These are phyloP conservation scores for Nephrotoma appendiculata DNA, from an alignment of 2,888 invertebrate species.

Conservation along the genomic window DNA sequence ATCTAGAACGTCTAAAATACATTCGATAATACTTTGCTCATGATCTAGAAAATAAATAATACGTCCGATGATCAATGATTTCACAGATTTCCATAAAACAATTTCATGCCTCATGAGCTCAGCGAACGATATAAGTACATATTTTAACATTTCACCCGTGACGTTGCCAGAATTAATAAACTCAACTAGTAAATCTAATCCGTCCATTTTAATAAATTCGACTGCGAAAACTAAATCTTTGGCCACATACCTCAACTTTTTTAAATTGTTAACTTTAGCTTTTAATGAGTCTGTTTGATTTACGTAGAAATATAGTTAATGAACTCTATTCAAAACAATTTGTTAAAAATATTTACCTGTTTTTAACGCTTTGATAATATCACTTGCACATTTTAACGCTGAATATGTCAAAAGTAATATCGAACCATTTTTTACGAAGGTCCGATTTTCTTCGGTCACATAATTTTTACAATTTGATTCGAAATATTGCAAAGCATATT, in stretches of 20 bases:
- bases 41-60: slow-evolving; percentile 48
- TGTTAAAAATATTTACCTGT: slow-evolving; percentile 30
- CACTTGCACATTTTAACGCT: slow-evolving; percentile 76
- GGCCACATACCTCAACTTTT: slow-evolving; percentile 60
- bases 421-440: slow-evolving; percentile 90
- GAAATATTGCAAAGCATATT: slow-evolving; percentile 80
- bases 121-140: slow-evolving; percentile 72
- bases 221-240: slow-evolving; percentile 81
- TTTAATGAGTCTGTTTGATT: slow-evolving; percentile 20
- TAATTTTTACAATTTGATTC: slow-evolving; percentile 61
- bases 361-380: slow-evolving; percentile 62
- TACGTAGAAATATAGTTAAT: neutral
- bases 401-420: slow-evolving; percentile 72
- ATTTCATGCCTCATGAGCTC: slow-evolving; percentile 92
- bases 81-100: slow-evolving; percentile 85
- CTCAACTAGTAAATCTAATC: slow-evolving; percentile 52
- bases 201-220: slow-evolving; percentile 87
- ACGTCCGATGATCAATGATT: slow-evolving; percentile 72
- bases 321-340: neutral
- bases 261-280: slow-evolving; percentile 57
- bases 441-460: slow-evolving; percentile 85
- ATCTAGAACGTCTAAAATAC: slow-evolving; percentile 66
- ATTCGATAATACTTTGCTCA: too few species aligned
- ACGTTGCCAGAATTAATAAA: slow-evolving; percentile 44
- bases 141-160: slow-evolving; percentile 56